These are phyloP conservation scores for Menidia beryllina DNA, from an alignment of 2,113 vertebrate genomes.

Conservation along the genomic window DNA sequence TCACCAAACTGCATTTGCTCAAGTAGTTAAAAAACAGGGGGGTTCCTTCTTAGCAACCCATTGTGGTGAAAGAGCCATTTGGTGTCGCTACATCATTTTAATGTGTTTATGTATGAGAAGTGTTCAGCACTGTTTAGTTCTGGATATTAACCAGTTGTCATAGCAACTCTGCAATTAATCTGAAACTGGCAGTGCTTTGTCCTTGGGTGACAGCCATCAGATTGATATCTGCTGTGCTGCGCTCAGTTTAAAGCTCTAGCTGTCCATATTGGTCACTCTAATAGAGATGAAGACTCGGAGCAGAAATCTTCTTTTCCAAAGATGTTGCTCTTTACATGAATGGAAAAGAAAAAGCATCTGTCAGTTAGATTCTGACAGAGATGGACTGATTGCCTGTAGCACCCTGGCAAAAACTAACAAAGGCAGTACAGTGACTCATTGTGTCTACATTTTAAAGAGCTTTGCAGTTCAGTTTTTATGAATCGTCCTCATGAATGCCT, in stretches of 20 bases:
- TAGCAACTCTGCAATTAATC: slow-evolving; percentile 70
- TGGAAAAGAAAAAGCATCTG: slow-evolving; percentile 26
- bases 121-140: slow-evolving; percentile 40
- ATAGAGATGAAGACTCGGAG: slow-evolving; percentile 6
- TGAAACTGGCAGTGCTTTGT: slow-evolving; percentile 60
- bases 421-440: slow-evolving; percentile 18
- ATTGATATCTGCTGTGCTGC: slow-evolving; percentile 39
- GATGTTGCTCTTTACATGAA: neutral
- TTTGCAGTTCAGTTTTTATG: neutral
- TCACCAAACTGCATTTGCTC: slow-evolving; percentile 34
- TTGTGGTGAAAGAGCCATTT: slow-evolving; percentile 1
- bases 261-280: neutral
- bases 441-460: slow-evolving; percentile 15
- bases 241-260: slow-evolving; percentile 19
- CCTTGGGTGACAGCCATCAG: slow-evolving; percentile 57
- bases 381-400: slow-evolving; percentile 16
- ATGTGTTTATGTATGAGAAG: slow-evolving; percentile 22
- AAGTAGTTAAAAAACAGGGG: neutral
- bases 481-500: neutral
- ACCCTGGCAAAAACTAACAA: slow-evolving; percentile 11
- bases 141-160: slow-evolving; percentile 67
- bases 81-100: slow-evolving; percentile 5
- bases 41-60: neutral
- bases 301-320: slow-evolving; percentile 23
- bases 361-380: slow-evolving; percentile 24